phyloP scores from a whole-genome alignment of 2,888 invertebrate genomes.

The Noctuana brunneofusca region DNA sequence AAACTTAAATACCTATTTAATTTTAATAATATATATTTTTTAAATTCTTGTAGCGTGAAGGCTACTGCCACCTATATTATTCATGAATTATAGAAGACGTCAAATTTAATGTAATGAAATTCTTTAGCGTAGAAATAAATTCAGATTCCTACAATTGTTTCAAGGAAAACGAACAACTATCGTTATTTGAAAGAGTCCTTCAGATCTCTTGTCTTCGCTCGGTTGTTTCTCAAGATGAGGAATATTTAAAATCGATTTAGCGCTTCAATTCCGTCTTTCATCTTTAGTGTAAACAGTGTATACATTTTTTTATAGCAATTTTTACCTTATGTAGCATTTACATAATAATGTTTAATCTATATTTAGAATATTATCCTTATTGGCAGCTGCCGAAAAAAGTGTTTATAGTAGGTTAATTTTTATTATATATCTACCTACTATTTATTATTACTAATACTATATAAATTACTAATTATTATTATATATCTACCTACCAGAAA shows the following conservation, averaged over 20 bases:
- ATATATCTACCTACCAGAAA: neutral
- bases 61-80: no score
- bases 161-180: constrained; percentile 23
- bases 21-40: no score
- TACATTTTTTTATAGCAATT: neutral
- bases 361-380: constrained; percentile 1
- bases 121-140: neutral
- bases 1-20: no score
- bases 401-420: no score
- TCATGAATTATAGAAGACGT: no score
- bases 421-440: no score
- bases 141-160: neutral
- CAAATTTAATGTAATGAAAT: neutral
- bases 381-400: neutral
- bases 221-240: constrained; percentile 19
- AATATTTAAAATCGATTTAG: constrained; percentile 21
- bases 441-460: no score
- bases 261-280: constrained; percentile 34
- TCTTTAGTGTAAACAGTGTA: neutral
- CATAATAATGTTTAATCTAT: neutral
- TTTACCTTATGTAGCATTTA: neutral
- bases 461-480: no score
- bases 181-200: constrained; percentile 28
- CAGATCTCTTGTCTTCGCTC: constrained; percentile 19
- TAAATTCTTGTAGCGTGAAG: no score